These are phyloP conservation scores for Ectropis crepuscularia DNA, from an alignment of 2,888 invertebrate genomes.

Conservation along the genomic window DNA sequence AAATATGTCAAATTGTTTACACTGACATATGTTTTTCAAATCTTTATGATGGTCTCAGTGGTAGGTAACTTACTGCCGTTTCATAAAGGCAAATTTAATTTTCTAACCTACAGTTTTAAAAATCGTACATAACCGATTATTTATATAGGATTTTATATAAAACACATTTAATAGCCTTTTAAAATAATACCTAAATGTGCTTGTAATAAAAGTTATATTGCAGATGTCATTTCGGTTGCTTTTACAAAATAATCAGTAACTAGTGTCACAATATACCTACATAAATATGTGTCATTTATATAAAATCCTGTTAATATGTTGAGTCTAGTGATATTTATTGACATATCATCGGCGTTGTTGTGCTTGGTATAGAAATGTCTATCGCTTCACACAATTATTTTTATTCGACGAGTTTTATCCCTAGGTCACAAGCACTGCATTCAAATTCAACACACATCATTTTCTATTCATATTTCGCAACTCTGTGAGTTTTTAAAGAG, in stretches of 20 bases:
- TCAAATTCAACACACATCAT: too few species aligned
- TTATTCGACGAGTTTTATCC: too few species aligned
- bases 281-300: conserved; percentile 41
- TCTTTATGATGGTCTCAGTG: too few species aligned
- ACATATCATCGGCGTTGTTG: conserved; percentile 82
- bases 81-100: too few species aligned
- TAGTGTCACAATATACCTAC: background rate
- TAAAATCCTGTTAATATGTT: conserved; percentile 42
- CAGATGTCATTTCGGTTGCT: conserved; percentile 18
- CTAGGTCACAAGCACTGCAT: too few species aligned
- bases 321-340: conserved; percentile 65
- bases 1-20: too few species aligned
- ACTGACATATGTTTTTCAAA: too few species aligned
- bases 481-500: too few species aligned
- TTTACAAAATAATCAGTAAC: background rate
- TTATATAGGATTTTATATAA: conserved; percentile 32
- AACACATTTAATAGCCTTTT: conserved; percentile 29
- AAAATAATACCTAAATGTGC: conserved; percentile 15
- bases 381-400: conserved; percentile 48
- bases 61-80: too few species aligned
- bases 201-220: conserved; percentile 25
- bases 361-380: conserved; percentile 65
- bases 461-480: too few species aligned
- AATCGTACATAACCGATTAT: conserved; percentile 20
- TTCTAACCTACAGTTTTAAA: too few species aligned